A percentile compares a stretch with the other conserved stretches of the same genome.
phyloP scores from a whole-genome alignment of 2,113 vertebrate genomes.

The Potamarius usumacintae region DNA sequence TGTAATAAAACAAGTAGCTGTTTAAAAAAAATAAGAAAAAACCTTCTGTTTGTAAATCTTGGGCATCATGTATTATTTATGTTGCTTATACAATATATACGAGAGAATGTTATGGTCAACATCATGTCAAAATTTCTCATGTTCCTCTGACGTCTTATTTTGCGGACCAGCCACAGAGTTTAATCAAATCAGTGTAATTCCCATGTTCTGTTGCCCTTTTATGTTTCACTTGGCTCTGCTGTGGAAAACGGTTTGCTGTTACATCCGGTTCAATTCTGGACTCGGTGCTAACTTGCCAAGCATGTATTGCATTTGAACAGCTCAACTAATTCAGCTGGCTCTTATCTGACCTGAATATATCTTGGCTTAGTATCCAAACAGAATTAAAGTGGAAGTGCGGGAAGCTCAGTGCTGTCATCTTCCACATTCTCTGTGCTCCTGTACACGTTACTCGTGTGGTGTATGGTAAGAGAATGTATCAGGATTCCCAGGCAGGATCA shows the following conservation, averaged over 20 bases:
- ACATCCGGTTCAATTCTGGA: not conserved
- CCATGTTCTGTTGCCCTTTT: not conserved
- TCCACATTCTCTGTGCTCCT: not conserved
- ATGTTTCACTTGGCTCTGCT: slow-evolving; percentile 6
- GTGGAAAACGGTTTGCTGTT: not conserved
- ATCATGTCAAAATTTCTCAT: not conserved
- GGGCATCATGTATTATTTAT: not conserved
- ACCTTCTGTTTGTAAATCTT: not conserved
- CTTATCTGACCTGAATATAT: not conserved
- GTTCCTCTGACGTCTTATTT: not conserved
- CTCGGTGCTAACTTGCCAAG: not conserved
- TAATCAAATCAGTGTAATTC: not conserved
- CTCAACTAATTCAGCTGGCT: slow-evolving; percentile 1
- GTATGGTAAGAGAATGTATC: not conserved
- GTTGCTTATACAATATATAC: not conserved
- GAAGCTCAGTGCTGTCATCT: slow-evolving; percentile 13
- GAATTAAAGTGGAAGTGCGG: not conserved
- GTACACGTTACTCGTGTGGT: not conserved
- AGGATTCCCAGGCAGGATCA: not conserved
- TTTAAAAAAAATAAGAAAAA: not conserved
- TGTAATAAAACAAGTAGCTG: not conserved
- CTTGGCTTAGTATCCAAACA: not conserved
- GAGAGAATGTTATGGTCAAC: not conserved
- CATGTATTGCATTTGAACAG: not conserved
- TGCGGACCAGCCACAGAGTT: not conserved